Percentiles rank a stretch among this genome's conserved stretches.
phyloP scores from a whole-genome alignment of 64 coral and sea anemone genomes.

The Dendronephthya gigantea region DNA sequence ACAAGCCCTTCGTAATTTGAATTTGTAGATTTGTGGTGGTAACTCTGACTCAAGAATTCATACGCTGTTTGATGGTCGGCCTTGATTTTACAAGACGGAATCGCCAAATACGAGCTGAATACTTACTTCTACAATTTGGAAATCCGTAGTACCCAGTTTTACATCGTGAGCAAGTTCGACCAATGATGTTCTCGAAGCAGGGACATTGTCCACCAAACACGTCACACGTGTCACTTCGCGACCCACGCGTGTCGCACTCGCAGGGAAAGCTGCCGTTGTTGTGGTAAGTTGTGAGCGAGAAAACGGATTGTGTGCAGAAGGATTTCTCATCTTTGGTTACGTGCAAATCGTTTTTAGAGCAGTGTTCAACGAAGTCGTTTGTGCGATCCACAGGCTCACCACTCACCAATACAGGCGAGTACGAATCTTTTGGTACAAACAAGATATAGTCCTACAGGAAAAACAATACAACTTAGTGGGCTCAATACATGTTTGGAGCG shows the following conservation, averaged over 20 bases:
- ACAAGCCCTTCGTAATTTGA: no score
- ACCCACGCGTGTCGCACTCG: conserved; percentile 53
- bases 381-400: conserved; percentile 40
- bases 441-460: conserved; percentile 56
- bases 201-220: conserved; percentile 82
- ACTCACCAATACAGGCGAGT: conserved; percentile 38
- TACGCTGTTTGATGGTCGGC: no score
- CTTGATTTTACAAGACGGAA: no score
- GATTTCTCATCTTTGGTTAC: conserved; percentile 36
- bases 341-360: conserved; percentile 53
- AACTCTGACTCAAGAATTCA: no score
- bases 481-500: no score
- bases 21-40: no score
- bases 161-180: conserved; percentile 71
- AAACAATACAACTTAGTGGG: no score
- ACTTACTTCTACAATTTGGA: conserved; percentile 90
- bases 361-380: conserved; percentile 56
- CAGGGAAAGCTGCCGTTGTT: conserved; percentile 72
- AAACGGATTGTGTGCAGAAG: conserved; percentile 53
- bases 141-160: conserved; percentile 96
- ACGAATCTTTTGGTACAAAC: conserved; percentile 57
- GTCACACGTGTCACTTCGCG: conserved; percentile 50
- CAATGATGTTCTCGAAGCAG: conserved; percentile 78
- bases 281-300: conserved; percentile 68
- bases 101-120: no score